A percentile compares a stretch with the other conserved stretches of the same genome.
These are phyloP conservation scores for Callocephalon fimbriatum DNA, from an alignment of 2,113 vertebrate genomes.

Conservation along the genomic window DNA sequence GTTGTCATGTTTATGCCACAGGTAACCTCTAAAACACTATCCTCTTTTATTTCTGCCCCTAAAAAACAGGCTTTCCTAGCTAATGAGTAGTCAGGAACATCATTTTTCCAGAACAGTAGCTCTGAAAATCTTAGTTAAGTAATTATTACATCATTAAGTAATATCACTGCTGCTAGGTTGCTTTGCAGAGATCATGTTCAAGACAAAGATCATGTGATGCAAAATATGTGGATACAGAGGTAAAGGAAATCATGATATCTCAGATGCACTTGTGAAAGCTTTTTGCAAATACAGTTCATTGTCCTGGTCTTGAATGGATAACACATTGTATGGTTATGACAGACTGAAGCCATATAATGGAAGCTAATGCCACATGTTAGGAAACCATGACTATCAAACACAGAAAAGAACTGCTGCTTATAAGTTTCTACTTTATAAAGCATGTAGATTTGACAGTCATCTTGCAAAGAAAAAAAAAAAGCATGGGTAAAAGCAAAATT, in stretches of 20 bases:
- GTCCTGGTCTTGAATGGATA: background rate
- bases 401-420: background rate
- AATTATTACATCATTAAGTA: background rate
- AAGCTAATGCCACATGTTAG: background rate
- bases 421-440: background rate
- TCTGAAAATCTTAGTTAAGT: background rate
- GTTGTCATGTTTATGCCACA: background rate
- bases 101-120: background rate
- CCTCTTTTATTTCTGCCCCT: background rate
- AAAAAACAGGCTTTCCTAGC: background rate
- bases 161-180: background rate
- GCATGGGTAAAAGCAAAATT: background rate
- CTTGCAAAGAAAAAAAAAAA: background rate
- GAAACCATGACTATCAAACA: background rate
- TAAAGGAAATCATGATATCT: background rate
- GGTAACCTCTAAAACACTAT: background rate
- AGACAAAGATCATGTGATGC: background rate
- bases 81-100: background rate
- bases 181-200: background rate
- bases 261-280: background rate
- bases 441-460: background rate
- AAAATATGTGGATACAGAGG: background rate
- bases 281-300: background rate
- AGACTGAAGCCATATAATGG: background rate
- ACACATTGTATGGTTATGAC: background rate